A percentile compares a stretch with the other conserved stretches of the same genome.
These are phyloP conservation scores for Agrochola lota DNA, from an alignment of 2,888 invertebrate species.

Conservation along the genomic window DNA sequence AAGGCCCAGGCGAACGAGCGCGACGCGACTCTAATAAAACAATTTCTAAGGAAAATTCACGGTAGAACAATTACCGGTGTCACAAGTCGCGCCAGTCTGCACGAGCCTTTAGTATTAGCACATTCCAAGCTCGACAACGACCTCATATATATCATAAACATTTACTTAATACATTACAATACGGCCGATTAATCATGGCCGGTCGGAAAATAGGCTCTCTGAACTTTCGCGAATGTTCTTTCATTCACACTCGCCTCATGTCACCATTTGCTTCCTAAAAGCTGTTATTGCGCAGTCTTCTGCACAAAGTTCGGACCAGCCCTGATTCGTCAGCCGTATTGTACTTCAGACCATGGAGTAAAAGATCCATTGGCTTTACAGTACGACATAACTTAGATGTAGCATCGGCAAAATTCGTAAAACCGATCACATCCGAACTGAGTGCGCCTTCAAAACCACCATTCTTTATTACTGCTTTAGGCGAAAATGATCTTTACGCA, in stretches of 20 bases:
- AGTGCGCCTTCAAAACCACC: no score
- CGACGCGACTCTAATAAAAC: no score
- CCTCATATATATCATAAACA: conserved; percentile 36
- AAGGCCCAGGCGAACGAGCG: no score
- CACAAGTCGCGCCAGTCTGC: no score
- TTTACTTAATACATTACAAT: conserved; percentile 27
- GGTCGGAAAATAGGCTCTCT: background rate
- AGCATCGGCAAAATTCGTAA: no score
- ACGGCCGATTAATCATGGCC: background rate
- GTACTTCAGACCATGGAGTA: background rate
- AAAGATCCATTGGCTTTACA: background rate
- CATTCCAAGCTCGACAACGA: conserved; percentile 72
- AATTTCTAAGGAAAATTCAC: no score
- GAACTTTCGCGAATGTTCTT: background rate
- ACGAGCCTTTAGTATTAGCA: conserved; percentile 50
- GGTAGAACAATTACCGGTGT: no score
- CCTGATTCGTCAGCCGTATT: background rate
- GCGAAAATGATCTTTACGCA: no score
- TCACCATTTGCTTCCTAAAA: background rate
- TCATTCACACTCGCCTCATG: background rate
- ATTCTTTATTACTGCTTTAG: no score
- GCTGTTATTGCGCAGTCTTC: background rate
- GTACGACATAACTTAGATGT: no score
- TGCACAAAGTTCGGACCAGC: background rate
- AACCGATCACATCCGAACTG: no score